Evolutionary conservation across 2,113 vertebrate species (phyloP).

Genomic region (Andinoacara biseriatus): DNA sequence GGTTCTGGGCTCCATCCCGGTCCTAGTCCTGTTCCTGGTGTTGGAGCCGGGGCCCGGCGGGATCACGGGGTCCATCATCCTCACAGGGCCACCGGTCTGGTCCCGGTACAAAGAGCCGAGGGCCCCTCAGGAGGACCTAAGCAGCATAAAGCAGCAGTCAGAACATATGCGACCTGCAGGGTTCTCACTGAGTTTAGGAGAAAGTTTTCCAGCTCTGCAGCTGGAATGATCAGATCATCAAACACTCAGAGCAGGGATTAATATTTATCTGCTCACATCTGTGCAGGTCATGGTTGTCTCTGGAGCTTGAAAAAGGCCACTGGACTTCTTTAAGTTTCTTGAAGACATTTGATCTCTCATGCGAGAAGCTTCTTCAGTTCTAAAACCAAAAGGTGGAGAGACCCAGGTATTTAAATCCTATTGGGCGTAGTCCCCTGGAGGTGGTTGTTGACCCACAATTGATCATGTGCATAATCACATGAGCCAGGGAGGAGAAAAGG

Average conservation of each 20-base stretch:
- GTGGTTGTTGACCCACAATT: no score
- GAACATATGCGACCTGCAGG: not conserved
- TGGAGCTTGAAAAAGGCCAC: no score
- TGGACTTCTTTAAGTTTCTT: no score
- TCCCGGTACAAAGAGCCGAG: not conserved
- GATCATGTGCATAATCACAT: no score
- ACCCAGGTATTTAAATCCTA: no score
- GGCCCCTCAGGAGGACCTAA: constrained; percentile 56
- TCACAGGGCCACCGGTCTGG: constrained; percentile 18
- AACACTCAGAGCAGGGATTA: not conserved
- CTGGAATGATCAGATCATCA: not conserved
- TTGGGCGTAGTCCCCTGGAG: no score
- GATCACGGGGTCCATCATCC: constrained; percentile 58
- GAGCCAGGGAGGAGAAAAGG: no score
- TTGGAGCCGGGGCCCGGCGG: not conserved
- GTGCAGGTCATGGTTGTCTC: no score
- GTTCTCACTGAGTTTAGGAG: not conserved
- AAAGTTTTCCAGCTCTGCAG: not conserved
- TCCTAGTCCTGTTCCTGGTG: constrained; percentile 43
- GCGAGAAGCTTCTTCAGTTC: no score
- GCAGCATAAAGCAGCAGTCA: not conserved
- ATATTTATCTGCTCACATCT: no score
- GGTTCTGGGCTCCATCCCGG: constrained; percentile 52
- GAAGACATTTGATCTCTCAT: no score
- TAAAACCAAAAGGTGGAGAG: no score